Evolutionary conservation across 2,888 invertebrate species (phyloP), one percentile per base, ranked within the genome.

Genomic region (Chorisops tibialis): DNA sequence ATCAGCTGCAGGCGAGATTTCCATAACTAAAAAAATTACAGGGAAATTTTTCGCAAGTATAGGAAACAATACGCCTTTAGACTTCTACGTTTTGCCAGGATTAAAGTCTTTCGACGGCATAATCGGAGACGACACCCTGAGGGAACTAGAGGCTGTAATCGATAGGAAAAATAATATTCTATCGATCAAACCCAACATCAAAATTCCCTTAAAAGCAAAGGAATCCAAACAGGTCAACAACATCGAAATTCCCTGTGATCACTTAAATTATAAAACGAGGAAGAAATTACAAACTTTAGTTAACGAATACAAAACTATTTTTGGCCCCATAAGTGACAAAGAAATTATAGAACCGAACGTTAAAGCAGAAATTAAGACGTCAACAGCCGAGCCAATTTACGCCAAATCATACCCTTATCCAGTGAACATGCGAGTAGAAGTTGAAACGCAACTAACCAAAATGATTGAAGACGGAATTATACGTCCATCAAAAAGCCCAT

Each of bases 401-500:
- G 61, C 62, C 0, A 63, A 66, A 30, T 47, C 56, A 9, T 67
- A 67, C n/a, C 62, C 56, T 7, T 67, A 65, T 38, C 61, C 63
- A 1, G 37, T 39, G 0, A 38, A 59, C 38, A 38, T 67, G 14
- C 41, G 62, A 19, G 41, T 45, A 1, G 59, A 59, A 19, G 62
- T 63, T 3, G 63, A 65, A 2, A 52, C 41, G 14, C 51, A 64
- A 45, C 18, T 59, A 60, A 1, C 37, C 45, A 14, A 47, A 38
- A 52, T 63, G 54, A 37, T 63, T 3, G 62, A 18, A 56, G 62
- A 30, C 62, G 62, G 19, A 59, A 70, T 74, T 1, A 72, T 74
- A 12, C 63, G 70, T 54, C 68, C 67, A 11, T 71, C 70, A 0
- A 68, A 66, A 45, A 70, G 69, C 68, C 39, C 70, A 0, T 71